Evolutionary conservation across 2,113 vertebrate species (phyloP).

Genomic region (Mungos mungo): DNA sequence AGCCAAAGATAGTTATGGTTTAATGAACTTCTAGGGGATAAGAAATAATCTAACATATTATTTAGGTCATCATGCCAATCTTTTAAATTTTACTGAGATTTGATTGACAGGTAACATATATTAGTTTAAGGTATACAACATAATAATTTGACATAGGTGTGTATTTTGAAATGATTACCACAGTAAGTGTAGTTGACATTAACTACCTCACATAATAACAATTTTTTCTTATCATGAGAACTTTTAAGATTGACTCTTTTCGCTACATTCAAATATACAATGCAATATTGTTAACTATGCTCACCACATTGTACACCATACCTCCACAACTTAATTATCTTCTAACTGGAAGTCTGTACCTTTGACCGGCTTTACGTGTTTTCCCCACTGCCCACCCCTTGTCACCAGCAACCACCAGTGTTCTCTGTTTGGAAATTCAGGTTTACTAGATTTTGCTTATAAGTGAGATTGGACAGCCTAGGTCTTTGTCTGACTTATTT

Average conservation of each 20-base stretch:
- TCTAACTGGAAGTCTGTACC: not conserved
- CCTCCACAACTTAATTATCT: not conserved
- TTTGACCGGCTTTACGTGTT: not conserved
- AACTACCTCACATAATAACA: not conserved
- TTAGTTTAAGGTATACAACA: not conserved
- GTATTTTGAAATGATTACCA: not conserved
- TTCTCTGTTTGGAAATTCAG: not conserved
- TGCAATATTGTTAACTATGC: not conserved
- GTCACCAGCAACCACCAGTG: too few species aligned
- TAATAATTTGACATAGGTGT: not conserved
- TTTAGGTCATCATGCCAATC: not conserved
- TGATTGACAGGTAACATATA: not conserved
- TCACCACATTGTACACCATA: not conserved
- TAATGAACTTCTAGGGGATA: not conserved
- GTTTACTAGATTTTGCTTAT: not conserved
- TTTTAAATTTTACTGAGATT: not conserved
- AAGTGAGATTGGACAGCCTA: not conserved
- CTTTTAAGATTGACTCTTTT: not conserved
- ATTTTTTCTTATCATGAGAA: not conserved
- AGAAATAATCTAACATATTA: not conserved
- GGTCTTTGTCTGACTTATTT: conserved; percentile 16
- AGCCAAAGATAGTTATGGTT: not conserved
- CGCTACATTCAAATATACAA: not conserved
- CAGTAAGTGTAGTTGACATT: not conserved
- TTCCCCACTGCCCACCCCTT: too few species aligned